Base-by-base conservation (phyloP, 2,888 invertebrate species). In the Dinocampus coccinellae region DNA sequence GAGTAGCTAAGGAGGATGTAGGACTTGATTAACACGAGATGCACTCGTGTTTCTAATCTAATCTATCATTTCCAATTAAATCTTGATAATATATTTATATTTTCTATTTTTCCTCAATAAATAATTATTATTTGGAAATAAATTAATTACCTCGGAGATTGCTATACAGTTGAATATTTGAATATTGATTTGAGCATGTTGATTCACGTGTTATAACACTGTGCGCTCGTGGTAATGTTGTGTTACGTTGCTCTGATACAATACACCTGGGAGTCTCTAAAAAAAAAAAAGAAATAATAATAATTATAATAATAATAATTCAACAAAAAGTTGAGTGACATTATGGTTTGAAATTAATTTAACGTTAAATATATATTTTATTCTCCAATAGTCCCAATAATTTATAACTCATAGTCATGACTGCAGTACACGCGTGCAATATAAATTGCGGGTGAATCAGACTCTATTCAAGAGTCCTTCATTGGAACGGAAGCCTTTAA, bases 101-200 rank as follows among this genome's bases (percentile, higher is more conserved):
- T 4, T 55, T 4, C 22, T 0, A 13, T 26, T 55, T 1, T 11
- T 10, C 26, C 24, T 57, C 24, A 34, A 39, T 22, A 22, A 24
- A 57, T 29, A 58, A 63, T 58, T 47, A 42, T 10, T 26, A 42
- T 26, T 16, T 33, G 16, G 16, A n/a, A 33, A 24, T 70, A 61
- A n/a, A 34, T 1, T 58, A 58, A 73, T 79, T 75, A 85, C 87
- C 87, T 70, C 82, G 81, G 1, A 85, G 77, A 75, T 83, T 84
- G 22, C 79, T 80, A 52, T 84, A 84, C 33, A 85, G 74, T 20
- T 84, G 83, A 53, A 87, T 81, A 42, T 87, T 87, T 3, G 84
- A 83, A 55, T 86, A 87, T 62, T 81, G 81, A 61, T 81, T 81
- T 42, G 80, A 76, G 71, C 77, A 73, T 29, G 72, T 70, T n/a